Percentiles rank a stretch among this genome's conserved stretches.
Conservation (phyloP, 2,113 vertebrate species). For the Seriola aureovittata region DNA sequence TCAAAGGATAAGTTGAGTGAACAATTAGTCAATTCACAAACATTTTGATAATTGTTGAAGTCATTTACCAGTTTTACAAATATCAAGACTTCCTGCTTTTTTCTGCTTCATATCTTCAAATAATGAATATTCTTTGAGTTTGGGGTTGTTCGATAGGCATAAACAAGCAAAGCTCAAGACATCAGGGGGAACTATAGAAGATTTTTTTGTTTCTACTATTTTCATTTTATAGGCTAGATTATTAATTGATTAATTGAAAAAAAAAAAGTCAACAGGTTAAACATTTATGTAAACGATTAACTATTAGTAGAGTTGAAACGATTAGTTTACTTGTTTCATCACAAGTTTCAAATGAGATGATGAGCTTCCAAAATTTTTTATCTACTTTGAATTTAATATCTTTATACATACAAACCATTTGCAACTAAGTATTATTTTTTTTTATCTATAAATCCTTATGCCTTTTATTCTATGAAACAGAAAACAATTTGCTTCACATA, state of each 20-base stretch:
- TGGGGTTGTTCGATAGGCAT: not conserved
- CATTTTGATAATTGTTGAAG: not conserved
- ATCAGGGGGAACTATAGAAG: no score
- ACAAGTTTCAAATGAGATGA: no score
- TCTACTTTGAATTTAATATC: no score
- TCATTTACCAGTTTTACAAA: not conserved
- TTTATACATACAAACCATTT: no score
- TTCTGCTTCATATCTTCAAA: not conserved
- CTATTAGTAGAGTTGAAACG: not conserved
- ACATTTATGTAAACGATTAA: no score
- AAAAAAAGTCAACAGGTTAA: not conserved
- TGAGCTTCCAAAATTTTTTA: not conserved
- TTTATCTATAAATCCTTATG: no score
- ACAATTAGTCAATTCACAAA: not conserved
- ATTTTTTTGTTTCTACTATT: no score
- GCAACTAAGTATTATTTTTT: no score
- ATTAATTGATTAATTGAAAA: not conserved
- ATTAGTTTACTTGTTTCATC: not conserved
- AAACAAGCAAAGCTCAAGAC: not conserved
- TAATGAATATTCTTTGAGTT: not conserved
- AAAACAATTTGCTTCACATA: no score
- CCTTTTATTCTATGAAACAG: no score
- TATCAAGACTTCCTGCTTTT: not conserved
- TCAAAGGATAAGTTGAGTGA: not conserved
- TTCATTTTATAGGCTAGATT: no score